Evolutionary conservation across 2,797 vertebrate genomes (phyloP).

Genomic region (Mionectes olivaceus): DNA sequence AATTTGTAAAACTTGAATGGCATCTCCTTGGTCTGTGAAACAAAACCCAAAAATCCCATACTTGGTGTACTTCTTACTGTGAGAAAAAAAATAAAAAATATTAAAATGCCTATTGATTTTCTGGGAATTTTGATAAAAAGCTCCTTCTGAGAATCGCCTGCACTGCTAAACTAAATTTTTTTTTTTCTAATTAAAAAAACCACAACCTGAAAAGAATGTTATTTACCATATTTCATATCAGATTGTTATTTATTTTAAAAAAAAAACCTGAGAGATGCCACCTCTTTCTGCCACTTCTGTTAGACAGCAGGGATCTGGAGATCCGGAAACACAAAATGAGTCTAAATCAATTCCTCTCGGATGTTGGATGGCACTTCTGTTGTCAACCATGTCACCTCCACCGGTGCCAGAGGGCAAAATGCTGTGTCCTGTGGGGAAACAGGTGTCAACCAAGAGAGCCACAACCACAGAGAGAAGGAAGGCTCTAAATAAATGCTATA

Average conservation of each 20-base stretch:
- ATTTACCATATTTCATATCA: neutral
- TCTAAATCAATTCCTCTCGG: neutral
- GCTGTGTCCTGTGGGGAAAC: neutral
- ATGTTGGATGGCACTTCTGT: neutral
- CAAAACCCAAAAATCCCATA: neutral
- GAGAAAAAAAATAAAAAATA: neutral
- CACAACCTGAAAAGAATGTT: neutral
- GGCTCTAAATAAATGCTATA: neutral
- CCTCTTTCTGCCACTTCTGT: neutral
- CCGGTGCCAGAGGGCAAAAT: rapidly evolving
- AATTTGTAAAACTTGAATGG: no score
- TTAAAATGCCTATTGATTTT: neutral
- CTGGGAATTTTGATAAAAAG: neutral
- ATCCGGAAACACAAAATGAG: neutral
- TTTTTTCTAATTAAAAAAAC: no score
- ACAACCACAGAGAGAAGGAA: neutral
- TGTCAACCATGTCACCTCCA: neutral
- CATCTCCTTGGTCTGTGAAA: neutral
- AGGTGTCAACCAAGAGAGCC: neutral
- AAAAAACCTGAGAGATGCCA: neutral
- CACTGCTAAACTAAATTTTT: neutral
- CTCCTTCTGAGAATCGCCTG: neutral
- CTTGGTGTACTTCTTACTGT: neutral
- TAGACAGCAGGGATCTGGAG: neutral
- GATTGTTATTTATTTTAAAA: neutral